Base-by-base conservation (phyloP, 1,140 invertebrate species). In the Papilio polyxenes region DNA sequence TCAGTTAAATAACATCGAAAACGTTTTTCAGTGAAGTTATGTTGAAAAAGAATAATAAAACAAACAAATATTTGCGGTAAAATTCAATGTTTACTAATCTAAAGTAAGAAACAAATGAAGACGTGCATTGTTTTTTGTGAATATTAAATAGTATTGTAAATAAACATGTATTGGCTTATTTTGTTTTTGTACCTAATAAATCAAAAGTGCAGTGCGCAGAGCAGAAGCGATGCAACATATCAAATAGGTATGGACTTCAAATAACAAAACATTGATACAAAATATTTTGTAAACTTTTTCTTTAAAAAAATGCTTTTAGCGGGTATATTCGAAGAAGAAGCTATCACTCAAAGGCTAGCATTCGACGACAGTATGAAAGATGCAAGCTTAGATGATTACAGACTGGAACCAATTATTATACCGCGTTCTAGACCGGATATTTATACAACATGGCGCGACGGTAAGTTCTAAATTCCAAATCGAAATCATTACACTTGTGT, bases 341-440 rank as follows among this genome's bases (percentile, higher is more conserved):
- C 85, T 8, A 49, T 84, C 11, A 88, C 82, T 40, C 89, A 90
- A 81, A 81, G 83, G 7, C 83, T 87, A 11, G 92, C 92, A 0
- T 93, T 93, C 84, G 90, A 90, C 75, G 92, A 94, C 59, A 91
- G 88, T 13, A 89, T 92, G 87, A 82, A 84, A 51, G 83, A 88
- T 81, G 87, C 88, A 13, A 72, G 81, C 83, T 20, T 86, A 75
- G 76, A 86, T 78, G 86, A 89, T 81, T 87, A 82, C 82, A 85
- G 86, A 15, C 81, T 92, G 5, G 86, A 88, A 23, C 87, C 91
- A 0, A 76, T 88, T 17, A 86, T 90, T 17, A 40, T 92, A 13
- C 83, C 86, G 40, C 88, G 89, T 23, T 74, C 76, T 0, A 88
- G 87, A 69, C 82, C 85, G 13, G 91, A 93, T 72, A 93, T 92